Evolutionary conservation across 2,888 invertebrate species (phyloP).

Genomic region (Adineta ricciae): DNA sequence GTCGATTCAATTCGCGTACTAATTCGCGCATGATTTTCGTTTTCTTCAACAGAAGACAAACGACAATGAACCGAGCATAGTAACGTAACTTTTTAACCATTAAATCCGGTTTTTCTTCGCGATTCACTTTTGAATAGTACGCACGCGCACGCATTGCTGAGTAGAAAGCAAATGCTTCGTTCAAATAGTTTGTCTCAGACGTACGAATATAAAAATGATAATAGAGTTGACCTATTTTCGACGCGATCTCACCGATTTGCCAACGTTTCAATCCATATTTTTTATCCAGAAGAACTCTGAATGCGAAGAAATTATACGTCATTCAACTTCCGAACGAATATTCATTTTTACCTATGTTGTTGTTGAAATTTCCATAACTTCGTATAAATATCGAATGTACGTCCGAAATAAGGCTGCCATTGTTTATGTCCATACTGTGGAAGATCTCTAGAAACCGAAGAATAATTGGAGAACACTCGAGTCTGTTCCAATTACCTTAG

Average conservation of each 20-base stretch:
- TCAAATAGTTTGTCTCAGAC: constrained; percentile 86
- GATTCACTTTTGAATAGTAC: constrained; percentile 82
- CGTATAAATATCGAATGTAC: constrained; percentile 91
- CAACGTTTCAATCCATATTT: constrained; percentile 89
- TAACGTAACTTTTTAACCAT: constrained; percentile 90
- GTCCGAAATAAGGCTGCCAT: constrained; percentile 91
- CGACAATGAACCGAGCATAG: constrained; percentile 89
- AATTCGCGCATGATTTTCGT: constrained; percentile 83
- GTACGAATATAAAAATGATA: constrained; percentile 93
- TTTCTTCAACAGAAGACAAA: constrained; percentile 80
- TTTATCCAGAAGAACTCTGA: constrained; percentile 62
- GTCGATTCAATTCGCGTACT: constrained; percentile 78
- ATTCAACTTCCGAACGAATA: no score
- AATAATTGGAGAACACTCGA: not conserved
- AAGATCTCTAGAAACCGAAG: constrained; percentile 62
- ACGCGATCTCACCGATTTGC: constrained; percentile 96
- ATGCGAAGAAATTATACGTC: not conserved
- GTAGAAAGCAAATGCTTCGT: constrained; percentile 91
- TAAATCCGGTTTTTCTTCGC: constrained; percentile 80
- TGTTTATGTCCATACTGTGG: constrained; percentile 93
- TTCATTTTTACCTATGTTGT: constrained; percentile 65
- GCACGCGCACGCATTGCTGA: constrained; percentile 82
- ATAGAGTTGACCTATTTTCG: constrained; percentile 93
- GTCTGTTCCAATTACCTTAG: constrained; percentile 59
- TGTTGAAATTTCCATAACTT: constrained; percentile 96